Conservation (phyloP, 1,140 invertebrate genomes). For the Eufriesea mexicana region DNA sequence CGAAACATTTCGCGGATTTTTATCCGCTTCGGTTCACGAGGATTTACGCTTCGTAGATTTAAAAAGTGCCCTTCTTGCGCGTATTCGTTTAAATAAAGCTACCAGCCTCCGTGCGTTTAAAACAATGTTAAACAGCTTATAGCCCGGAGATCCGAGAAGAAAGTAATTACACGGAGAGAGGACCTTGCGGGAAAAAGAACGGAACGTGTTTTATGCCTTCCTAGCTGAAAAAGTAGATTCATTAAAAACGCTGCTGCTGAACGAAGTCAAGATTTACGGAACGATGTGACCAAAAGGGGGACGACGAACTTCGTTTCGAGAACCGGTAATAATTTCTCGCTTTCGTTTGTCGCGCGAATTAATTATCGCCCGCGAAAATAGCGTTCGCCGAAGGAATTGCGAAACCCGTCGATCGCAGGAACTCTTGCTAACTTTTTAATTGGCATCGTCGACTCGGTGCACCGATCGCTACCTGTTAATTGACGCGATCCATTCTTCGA, state of each 20-base stretch:
- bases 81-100: background rate
- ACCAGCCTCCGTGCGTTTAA: background rate
- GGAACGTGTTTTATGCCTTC: conserved; percentile 19
- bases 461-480: conserved; percentile 11
- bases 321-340: background rate
- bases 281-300: background rate
- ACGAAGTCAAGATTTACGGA: conserved; percentile 14
- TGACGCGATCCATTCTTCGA: conserved; percentile 19
- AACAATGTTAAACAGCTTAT: conserved; percentile 18
- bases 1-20: background rate
- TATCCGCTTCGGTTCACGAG: too few species aligned
- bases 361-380: conserved; percentile 19
- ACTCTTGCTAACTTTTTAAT: conserved; percentile 50
- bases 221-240: background rate
- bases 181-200: background rate
- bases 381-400: background rate
- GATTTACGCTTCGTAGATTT: background rate
- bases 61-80: background rate
- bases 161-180: conserved; percentile 24
- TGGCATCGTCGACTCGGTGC: conserved; percentile 28
- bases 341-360: background rate
- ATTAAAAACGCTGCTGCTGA: background rate
- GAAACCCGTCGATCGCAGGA: background rate
- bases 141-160: conserved; percentile 3
- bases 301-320: too few species aligned